phyloP scores from a whole-genome alignment of 2,797 vertebrate genomes.

The Spinus pinus region DNA sequence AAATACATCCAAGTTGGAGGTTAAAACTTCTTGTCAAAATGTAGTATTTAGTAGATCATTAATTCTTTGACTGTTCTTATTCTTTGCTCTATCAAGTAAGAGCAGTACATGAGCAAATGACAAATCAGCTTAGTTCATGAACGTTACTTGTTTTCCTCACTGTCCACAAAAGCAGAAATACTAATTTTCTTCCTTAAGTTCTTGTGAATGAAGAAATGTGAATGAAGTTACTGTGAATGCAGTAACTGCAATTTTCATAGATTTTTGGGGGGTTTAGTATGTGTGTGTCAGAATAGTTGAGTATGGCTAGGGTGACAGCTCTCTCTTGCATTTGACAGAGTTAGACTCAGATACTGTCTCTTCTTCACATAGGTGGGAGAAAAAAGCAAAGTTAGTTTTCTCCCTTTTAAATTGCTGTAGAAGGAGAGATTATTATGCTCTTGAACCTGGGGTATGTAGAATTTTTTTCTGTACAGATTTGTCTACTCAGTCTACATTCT shows the following conservation, averaged over 20 bases:
- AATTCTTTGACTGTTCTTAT: not conserved
- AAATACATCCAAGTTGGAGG: not conserved
- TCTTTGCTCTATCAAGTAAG: not conserved
- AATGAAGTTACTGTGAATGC: not conserved
- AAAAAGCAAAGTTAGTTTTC: not conserved
- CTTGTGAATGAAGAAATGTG: not conserved
- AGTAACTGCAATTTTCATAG: not conserved
- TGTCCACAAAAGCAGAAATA: not conserved
- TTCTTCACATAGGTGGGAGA: not conserved
- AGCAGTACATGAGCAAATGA: not conserved
- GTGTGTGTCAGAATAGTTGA: not conserved
- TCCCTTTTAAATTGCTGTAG: not conserved
- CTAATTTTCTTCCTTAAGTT: not conserved
- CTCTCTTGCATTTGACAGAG: not conserved
- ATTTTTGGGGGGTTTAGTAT: not conserved
- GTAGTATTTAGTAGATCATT: not conserved
- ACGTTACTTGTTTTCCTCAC: not conserved
- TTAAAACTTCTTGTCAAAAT: not conserved
- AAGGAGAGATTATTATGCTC: not conserved
- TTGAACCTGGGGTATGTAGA: not conserved
- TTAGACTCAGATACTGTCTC: not conserved
- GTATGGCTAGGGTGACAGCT: not conserved
- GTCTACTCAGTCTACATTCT: not conserved
- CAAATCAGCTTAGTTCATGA: not conserved
- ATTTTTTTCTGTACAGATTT: not conserved